phyloP scores from a whole-genome alignment of 2,113 vertebrate genomes.

The Taxidea taxus region DNA sequence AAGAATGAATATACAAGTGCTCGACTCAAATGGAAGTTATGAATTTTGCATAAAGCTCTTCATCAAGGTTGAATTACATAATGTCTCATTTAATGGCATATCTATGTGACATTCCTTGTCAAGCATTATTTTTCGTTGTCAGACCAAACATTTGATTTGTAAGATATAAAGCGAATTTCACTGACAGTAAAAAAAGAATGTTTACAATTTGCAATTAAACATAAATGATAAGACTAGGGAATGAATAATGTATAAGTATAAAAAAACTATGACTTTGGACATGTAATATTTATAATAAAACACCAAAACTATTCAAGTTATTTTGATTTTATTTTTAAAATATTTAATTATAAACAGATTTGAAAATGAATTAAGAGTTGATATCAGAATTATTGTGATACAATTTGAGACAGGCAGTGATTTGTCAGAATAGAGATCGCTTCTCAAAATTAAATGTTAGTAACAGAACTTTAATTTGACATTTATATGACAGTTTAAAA shows the following conservation, averaged over 20 bases:
- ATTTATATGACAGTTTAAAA: background rate
- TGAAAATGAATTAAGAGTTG: background rate
- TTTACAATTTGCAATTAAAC: conserved; percentile 53
- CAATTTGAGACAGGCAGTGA: background rate
- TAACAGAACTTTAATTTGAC: conserved; percentile 18
- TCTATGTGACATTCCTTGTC: conserved; percentile 67
- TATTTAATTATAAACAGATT: background rate
- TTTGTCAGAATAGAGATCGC: background rate
- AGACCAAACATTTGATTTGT: conserved; percentile 62
- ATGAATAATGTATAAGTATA: background rate
- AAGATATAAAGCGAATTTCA: conserved; percentile 41
- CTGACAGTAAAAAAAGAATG: background rate
- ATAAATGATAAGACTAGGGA: background rate
- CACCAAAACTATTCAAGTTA: background rate
- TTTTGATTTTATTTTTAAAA: conserved; percentile 20
- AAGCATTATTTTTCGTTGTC: conserved; percentile 60
- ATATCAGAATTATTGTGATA: conserved; percentile 11
- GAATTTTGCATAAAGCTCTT: conserved; percentile 74
- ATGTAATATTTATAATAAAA: conserved; percentile 3
- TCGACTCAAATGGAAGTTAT: conserved; percentile 59
- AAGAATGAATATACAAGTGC: conserved; percentile 70
- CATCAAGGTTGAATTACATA: conserved; percentile 74
- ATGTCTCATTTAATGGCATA: conserved; percentile 66
- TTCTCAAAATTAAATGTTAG: conserved; percentile 8
- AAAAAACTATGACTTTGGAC: background rate